Base-by-base conservation (phyloP, 2,113 vertebrate genomes). In the Brachypodius melanocephalos region DNA sequence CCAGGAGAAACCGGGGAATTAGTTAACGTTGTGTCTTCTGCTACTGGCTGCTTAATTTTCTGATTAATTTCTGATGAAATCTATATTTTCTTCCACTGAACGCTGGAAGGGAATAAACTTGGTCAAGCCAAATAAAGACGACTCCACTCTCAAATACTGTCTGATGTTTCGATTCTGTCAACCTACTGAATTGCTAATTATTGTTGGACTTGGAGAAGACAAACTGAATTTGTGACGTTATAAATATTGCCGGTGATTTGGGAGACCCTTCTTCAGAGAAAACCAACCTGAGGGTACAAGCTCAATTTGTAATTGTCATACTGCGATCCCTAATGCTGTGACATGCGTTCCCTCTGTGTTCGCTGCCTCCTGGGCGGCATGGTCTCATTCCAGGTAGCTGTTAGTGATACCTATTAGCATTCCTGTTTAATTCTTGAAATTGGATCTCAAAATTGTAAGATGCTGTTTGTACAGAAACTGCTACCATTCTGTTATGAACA, bases 11-110 rank as follows among this genome's bases (percentile, higher is more conserved):
- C 17, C 3, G 14, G 6, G 5, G 17, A 38, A 12, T 17, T n/a
- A 12, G 9, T 31, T 48, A 18, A 26, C 0, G 0, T 21, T 49
- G 11, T 32, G 2, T 28, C 9, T 20, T 38, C 25, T 42, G 6
- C 16, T 12, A 12, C 9, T 10, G 9, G 6, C 14, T 16, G 8
- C 21, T 54, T 38, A 6, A 22, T 32, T 72, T 74, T 69, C 3
- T 24, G 26, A 19, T 24, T 10, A 10, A 11, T 88, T 63, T 54
- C 6, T 63, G 24, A 61, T 13, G 4, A 68, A 38, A 34, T 65
- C 2, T 2, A 0, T 38, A 3, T 58, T 86, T 76, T 18, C 26
- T 57, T 68, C 8, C 4, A 3, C 20, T 55, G 40, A 45, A 25
- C 3, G 3, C 18, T 34, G 8, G 10, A 43, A 65, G 14, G 12